Evolutionary conservation across 2,113 vertebrate species (phyloP).

Genomic region (Tenebrosternarchus preto): DNA sequence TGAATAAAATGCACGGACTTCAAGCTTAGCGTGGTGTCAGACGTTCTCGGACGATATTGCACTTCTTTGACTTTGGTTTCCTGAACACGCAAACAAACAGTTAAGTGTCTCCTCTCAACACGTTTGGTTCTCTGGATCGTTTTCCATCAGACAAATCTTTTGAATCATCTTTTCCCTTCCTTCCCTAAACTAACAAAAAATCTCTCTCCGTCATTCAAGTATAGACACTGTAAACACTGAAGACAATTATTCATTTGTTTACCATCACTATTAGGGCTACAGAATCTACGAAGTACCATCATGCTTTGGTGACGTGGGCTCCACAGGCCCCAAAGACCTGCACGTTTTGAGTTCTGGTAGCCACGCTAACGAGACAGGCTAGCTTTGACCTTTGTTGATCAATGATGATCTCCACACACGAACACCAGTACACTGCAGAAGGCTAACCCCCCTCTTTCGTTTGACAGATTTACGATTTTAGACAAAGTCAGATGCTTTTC

Average conservation of each 20-base stretch:
- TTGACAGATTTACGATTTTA: no score
- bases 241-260: neutral
- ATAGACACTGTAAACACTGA: constrained; percentile 31
- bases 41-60: constrained; percentile 8
- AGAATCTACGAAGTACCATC: constrained; percentile 1
- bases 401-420: no score
- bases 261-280: neutral
- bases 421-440: no score
- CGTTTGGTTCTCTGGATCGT: neutral
- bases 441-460: no score
- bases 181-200: no score
- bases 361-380: neutral
- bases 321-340: no score
- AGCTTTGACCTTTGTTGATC: no score
- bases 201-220: constrained; percentile 34
- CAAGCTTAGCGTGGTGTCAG: neutral
- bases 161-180: neutral
- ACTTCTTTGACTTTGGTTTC: constrained; percentile 38
- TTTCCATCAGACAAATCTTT: neutral
- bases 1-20: neutral
- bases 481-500: no score
- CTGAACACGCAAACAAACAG: neutral
- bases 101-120: constrained; percentile 4
- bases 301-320: neutral
- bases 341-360: neutral